Percentiles rank a stretch among this genome's conserved stretches.
Evolutionary conservation across 2,888 invertebrate genomes (phyloP).

Genomic region (Eristalinus sepulchralis): DNA sequence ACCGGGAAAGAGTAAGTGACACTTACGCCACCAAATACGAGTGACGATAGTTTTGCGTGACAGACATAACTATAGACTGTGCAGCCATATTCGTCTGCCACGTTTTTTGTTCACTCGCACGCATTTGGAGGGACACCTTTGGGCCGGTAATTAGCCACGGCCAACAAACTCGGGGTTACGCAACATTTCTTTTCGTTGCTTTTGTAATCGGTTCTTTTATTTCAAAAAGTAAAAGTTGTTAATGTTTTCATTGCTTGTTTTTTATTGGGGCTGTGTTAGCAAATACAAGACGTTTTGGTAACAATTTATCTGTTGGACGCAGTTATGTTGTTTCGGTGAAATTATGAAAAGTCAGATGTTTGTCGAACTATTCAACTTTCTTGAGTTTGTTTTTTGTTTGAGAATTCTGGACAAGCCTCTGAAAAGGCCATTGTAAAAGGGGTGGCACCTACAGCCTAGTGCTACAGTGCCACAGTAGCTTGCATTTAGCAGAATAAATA

Average conservation of each 20-base stretch:
- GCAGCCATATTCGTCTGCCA: constrained; percentile 6
- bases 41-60: constrained; percentile 6
- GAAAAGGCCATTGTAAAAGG: too few species aligned
- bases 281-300: not conserved
- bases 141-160: not conserved
- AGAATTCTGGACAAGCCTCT: too few species aligned
- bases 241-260: not conserved
- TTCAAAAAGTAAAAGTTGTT: not conserved
- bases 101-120: not conserved
- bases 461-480: too few species aligned
- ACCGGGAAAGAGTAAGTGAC: not conserved
- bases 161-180: constrained; percentile 13
- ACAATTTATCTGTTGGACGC: not conserved
- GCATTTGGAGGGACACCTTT: not conserved
- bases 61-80: not conserved
- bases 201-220: not conserved
- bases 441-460: too few species aligned
- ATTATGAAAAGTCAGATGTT: not conserved
- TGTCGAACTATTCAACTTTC: not conserved
- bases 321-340: not conserved
- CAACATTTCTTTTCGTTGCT: not conserved
- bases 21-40: not conserved
- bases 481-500: too few species aligned
- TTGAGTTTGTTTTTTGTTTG: too few species aligned
- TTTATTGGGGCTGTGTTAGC: not conserved